Percentiles rank a stretch among this genome's conserved stretches.
phyloP scores from a whole-genome alignment of 2,888 invertebrate genomes.

The Meandrusa payeni region DNA sequence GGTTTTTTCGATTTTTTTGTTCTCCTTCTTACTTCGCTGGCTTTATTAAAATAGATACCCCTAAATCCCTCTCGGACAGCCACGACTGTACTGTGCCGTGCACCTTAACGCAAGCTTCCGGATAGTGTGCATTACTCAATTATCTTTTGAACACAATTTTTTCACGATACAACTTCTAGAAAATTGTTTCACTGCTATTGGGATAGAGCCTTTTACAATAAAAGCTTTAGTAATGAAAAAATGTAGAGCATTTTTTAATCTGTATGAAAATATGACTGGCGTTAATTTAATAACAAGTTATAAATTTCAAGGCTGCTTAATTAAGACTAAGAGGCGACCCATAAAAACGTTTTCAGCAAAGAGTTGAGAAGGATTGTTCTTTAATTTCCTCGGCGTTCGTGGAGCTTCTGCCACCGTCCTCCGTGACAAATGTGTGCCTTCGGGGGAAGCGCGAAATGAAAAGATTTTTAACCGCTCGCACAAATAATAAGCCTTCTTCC shows the following conservation, averaged over 20 bases:
- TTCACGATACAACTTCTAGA: too few species aligned
- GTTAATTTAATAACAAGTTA: conserved; percentile 20
- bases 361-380: conserved; percentile 20
- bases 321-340: conserved; percentile 13
- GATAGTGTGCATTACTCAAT: too few species aligned
- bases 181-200: too few species aligned
- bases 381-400: conserved; percentile 16
- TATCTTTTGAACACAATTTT: too few species aligned
- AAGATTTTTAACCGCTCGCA: conserved; percentile 14
- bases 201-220: too few species aligned
- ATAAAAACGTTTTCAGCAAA: conserved; percentile 16
- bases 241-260: conserved; percentile 1
- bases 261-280: conserved; percentile 1
- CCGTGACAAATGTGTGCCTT: conserved; percentile 22
- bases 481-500: conserved; percentile 17
- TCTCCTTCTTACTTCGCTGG: too few species aligned
- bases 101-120: too few species aligned
- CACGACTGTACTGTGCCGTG: too few species aligned
- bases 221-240: too few species aligned
- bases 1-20: too few species aligned
- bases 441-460: conserved; percentile 13
- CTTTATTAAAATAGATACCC: too few species aligned
- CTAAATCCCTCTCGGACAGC: too few species aligned
- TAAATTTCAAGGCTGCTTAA: conserved; percentile 14
- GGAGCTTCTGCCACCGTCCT: not conserved